Percentiles rank a stretch among this genome's conserved stretches.
These are phyloP conservation scores for Steinernema scapterisci DNA, from an alignment of 2,888 invertebrate genomes.

Conservation along the genomic window DNA sequence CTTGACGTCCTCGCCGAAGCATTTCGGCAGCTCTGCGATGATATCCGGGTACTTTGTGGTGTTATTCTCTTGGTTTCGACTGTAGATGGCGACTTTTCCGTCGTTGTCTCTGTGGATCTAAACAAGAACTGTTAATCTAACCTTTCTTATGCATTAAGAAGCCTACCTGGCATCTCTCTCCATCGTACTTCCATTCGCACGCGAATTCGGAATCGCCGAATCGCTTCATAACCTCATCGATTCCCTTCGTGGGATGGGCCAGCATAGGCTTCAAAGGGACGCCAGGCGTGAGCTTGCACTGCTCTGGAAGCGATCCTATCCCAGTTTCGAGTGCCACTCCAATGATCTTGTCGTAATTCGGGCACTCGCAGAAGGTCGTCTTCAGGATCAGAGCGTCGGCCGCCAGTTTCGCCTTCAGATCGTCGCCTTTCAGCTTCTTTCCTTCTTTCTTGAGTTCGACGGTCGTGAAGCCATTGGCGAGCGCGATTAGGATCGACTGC, in stretches of 20 bases:
- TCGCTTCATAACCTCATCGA: conserved; percentile 73
- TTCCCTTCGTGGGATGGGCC: conserved; percentile 94
- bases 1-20: conserved; percentile 64
- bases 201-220: conserved; percentile 85
- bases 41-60: conserved; percentile 95
- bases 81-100: conserved; percentile 81
- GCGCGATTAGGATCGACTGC: conserved; percentile 87
- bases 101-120: conserved; percentile 77
- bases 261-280: conserved; percentile 97
- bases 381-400: conserved; percentile 80
- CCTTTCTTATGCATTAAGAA: no score
- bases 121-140: conserved; percentile 19
- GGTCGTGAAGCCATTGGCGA: conserved; percentile 77
- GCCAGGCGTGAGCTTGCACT: conserved; percentile 83
- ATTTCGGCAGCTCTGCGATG: conserved; percentile 70
- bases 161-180: conserved; percentile 88
- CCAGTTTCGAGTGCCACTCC: conserved; percentile 81
- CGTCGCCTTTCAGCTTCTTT: conserved; percentile 73
- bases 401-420: conserved; percentile 79
- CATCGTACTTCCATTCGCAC: conserved; percentile 99
- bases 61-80: conserved; percentile 92
- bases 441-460: conserved; percentile 48
- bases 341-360: conserved; percentile 85
- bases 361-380: conserved; percentile 93
- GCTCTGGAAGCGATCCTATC: conserved; percentile 76